phyloP scores from a whole-genome alignment of 1,140 invertebrate species.

The Aporrectodea caliginosa region DNA sequence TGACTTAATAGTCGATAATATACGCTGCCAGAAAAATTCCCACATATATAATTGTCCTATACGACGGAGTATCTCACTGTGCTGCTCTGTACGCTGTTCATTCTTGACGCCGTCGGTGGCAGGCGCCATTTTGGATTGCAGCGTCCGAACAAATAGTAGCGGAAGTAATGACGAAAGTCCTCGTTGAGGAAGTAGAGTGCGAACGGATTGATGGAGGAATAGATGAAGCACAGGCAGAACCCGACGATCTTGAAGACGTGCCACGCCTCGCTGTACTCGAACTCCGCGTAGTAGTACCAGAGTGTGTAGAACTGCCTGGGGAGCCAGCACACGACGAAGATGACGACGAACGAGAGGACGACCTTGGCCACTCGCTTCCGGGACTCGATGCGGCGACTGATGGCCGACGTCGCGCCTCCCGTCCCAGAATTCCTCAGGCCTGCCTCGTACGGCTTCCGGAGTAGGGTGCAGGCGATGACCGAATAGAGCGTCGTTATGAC shows the following conservation, averaged over 20 bases:
- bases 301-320: conserved; percentile 80
- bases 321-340: conserved; percentile 85
- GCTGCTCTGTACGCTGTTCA: not conserved
- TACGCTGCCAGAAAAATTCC: too few species aligned
- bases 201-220: conserved; percentile 85
- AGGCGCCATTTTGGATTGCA: not conserved
- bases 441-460: not conserved
- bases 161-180: conserved; percentile 86
- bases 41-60: too few species aligned
- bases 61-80: not conserved
- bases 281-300: conserved; percentile 75
- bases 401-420: not conserved
- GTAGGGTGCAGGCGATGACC: conserved; percentile 70
- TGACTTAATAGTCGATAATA: too few species aligned
- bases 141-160: conserved; percentile 62
- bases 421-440: not conserved
- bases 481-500: conserved; percentile 82
- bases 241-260: conserved; percentile 77
- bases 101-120: not conserved
- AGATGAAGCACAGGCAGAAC: conserved; percentile 67
- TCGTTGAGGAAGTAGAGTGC: conserved; percentile 86
- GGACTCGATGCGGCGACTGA: conserved; percentile 67
- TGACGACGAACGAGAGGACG: conserved; percentile 80
- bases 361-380: conserved; percentile 85
- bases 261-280: conserved; percentile 80